Percentiles rank a stretch among this genome's conserved stretches.
Conservation (phyloP, 2,797 vertebrate genomes). For the Pitangus sulphuratus region DNA sequence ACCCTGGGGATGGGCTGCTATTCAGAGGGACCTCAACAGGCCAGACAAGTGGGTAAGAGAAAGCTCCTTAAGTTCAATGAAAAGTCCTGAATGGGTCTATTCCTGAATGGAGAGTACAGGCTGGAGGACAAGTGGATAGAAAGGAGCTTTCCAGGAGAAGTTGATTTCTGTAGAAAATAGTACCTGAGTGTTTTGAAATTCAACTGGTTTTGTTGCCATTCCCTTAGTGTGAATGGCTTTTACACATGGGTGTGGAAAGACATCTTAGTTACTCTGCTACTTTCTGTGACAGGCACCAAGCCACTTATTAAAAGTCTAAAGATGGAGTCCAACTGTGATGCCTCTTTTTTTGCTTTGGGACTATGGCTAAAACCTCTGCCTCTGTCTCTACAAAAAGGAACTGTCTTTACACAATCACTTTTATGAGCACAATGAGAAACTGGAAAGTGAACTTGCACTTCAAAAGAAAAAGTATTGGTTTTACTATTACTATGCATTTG, state of each 20-base stretch:
- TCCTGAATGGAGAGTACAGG: not conserved
- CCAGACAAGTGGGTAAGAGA: not conserved
- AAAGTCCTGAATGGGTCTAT: not conserved
- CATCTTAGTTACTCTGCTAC: not conserved
- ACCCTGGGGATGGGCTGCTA: not conserved
- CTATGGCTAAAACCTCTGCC: not conserved
- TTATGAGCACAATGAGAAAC: not conserved
- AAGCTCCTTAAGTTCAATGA: not conserved
- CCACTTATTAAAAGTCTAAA: not conserved
- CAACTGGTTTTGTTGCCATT: not conserved
- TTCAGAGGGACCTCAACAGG: not conserved
- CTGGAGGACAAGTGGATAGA: not conserved
- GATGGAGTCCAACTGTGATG: not conserved
- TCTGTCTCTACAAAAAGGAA: not conserved
- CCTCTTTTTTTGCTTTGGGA: not conserved
- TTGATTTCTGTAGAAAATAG: not conserved
- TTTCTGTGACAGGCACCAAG: not conserved
- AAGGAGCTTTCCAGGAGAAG: not conserved
- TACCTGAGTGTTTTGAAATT: not conserved
- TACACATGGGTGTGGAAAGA: not conserved
- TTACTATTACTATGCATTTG: slow-evolving; percentile 3
- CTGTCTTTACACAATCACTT: not conserved
- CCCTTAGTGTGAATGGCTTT: not conserved
- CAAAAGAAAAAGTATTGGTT: not conserved
- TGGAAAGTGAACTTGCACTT: slow-evolving; percentile 27